phyloP scores from a whole-genome alignment of 2,888 invertebrate genomes.

The Physocephala rufipes region DNA sequence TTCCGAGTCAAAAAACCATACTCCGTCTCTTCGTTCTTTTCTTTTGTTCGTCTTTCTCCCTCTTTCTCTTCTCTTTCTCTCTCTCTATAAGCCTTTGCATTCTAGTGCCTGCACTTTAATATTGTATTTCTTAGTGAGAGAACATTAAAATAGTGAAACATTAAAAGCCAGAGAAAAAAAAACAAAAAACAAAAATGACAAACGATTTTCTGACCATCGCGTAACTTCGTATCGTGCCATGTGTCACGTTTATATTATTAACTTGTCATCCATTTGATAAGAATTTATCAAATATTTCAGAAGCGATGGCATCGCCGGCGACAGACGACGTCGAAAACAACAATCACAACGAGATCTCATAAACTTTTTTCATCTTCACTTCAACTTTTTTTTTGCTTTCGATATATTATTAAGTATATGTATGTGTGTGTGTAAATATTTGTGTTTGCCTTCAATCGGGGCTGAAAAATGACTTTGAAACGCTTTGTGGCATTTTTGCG shows the following conservation, averaged over 20 bases:
- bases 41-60: background rate
- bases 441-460: constrained; percentile 45
- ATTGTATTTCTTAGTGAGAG: constrained; percentile 13
- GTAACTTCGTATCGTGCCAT: constrained; percentile 41
- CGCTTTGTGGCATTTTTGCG: constrained; percentile 61
- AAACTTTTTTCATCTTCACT: constrained; percentile 15
- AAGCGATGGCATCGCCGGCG: background rate
- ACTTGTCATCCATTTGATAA: constrained; percentile 60
- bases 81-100: background rate
- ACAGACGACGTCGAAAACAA: too few species aligned
- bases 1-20: too few species aligned
- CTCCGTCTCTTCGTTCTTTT: background rate
- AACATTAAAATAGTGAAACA: constrained; percentile 33
- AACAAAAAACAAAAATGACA: background rate
- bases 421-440: constrained; percentile 44
- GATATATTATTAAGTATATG: constrained; percentile 33
- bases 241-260: constrained; percentile 53
- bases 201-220: background rate
- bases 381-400: background rate
- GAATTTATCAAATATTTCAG: constrained; percentile 55
- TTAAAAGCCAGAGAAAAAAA: constrained; percentile 16
- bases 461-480: constrained; percentile 60
- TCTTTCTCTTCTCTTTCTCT: background rate
- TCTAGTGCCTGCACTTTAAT: constrained; percentile 7
- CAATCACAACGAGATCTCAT: too few species aligned